Percentiles rank a stretch among this genome's conserved stretches.
These are phyloP conservation scores for Eledone cirrhosa DNA, from an alignment of 2,888 invertebrate genomes.

Conservation along the genomic window DNA sequence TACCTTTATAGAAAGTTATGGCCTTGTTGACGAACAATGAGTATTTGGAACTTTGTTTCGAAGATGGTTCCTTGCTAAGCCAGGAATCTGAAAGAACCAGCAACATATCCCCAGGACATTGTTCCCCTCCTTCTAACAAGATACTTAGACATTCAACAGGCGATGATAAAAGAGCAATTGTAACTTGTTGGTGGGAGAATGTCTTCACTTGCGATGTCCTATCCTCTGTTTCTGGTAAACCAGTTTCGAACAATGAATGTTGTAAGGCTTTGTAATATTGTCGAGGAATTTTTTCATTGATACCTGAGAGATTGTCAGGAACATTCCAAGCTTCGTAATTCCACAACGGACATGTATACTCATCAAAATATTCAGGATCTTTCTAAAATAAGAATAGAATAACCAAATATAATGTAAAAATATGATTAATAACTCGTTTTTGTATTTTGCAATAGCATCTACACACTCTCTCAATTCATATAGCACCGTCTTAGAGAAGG, in stretches of 20 bases:
- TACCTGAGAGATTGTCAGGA: not conserved
- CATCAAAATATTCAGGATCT: not conserved
- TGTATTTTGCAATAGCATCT: too few relatives aligned
- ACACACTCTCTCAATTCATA: too few relatives aligned
- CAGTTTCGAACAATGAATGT: not conserved
- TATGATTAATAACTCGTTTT: too few relatives aligned
- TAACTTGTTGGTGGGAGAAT: not conserved
- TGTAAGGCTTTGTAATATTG: slow-evolving; percentile 16
- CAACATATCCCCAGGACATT: slow-evolving; percentile 43
- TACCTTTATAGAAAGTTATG: slow-evolving; percentile 39
- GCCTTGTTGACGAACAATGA: slow-evolving; percentile 46
- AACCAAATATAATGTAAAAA: not conserved
- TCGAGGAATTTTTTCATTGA: not conserved
- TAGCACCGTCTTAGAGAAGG: too few relatives aligned
- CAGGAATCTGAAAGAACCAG: slow-evolving; percentile 44
- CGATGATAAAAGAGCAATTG: slow-evolving; percentile 2
- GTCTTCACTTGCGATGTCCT: not conserved
- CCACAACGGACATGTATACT: slow-evolving; percentile 1
- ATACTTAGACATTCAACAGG: slow-evolving; percentile 23
- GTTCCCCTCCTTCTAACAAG: slow-evolving; percentile 38
- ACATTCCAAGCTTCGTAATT: not conserved
- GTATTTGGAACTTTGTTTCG: slow-evolving; percentile 29
- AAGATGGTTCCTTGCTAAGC: slow-evolving; percentile 37
- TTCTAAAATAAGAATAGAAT: not conserved
- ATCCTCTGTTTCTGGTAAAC: slow-evolving; percentile 4